Evolutionary conservation across 2,797 vertebrate species (phyloP), one percentile per base, ranked within the genome.

Genomic region (Bryconaethiops microstoma): DNA sequence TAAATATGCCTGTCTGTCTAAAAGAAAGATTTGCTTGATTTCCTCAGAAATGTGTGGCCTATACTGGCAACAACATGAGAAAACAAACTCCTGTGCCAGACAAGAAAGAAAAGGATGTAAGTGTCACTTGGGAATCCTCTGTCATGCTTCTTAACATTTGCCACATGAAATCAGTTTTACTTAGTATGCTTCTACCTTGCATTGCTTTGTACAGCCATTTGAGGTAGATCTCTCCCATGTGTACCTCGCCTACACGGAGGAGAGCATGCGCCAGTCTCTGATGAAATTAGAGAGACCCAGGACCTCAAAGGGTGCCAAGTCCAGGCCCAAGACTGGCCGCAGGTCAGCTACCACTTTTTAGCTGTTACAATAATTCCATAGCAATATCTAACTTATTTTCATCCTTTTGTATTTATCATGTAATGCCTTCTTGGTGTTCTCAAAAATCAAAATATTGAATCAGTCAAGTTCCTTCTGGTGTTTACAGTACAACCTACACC

Each of bases 61-160:
- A 98, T 85, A 99, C 98, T 45, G 98, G 98, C 79, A 99, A 99
- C 93, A 99, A 99, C 73, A 99, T 99, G 98, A 96, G 97, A 89
- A 99, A 99, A 87, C 98, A 99, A 88, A 98, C 96, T 0, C 97
- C 98, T 17, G 94, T 97, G 70, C 94, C 96, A 73, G 98, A 99
- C 91, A 98, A 99, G 90, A 99, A 98, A 87, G 98, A 99, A 89
- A 99, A 99, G 93, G 97, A 99, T 90, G 98, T 99, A 92, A 97
- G 97, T 88, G 21, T 54, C 0, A 17, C 19, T 69, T 7, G 7
- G 21, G 12, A 55, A 25, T 48, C 65, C 79, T 76, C 0, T 17
- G 63, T n/a, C 48, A 1, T 21, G 7, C 4, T 25, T 1, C 1
- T 13, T 65, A 1, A 4, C 63, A 25, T 39, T 9, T 23, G 7